Conservation (phyloP, 2,888 invertebrate genomes). For the Flexamia atlantica region DNA sequence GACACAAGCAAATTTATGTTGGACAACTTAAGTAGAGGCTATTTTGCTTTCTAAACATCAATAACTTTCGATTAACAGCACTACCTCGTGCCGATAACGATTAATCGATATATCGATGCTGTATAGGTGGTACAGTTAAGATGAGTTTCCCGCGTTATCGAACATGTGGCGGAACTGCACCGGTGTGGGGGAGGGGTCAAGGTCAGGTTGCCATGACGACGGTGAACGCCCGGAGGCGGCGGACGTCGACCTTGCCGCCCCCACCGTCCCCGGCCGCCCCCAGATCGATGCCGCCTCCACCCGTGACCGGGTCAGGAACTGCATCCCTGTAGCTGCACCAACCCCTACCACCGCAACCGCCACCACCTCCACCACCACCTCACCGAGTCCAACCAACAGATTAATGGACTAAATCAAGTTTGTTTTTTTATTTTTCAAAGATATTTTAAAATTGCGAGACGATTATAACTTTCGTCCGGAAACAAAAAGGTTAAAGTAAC, state of each 20-base stretch:
- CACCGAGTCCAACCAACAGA: background rate
- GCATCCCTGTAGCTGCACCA: constrained; percentile 19
- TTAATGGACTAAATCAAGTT: too few species aligned
- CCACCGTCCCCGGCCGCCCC: constrained; percentile 40
- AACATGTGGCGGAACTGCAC: constrained; percentile 47
- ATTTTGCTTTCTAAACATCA: too few species aligned
- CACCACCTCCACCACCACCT: background rate
- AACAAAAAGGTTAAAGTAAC: too few species aligned
- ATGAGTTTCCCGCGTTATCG: constrained; percentile 43
- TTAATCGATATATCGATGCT: background rate
- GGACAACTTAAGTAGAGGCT: too few species aligned
- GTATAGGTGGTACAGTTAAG: background rate
- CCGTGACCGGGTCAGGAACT: constrained; percentile 61
- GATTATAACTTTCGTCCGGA: too few species aligned
- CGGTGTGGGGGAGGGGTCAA: constrained; percentile 62
- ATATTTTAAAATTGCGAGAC: too few species aligned
- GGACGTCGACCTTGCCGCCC: constrained; percentile 63
- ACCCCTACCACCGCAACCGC: background rate
- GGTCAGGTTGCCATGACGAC: constrained; percentile 53
- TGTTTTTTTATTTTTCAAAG: too few species aligned
- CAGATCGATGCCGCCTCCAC: constrained; percentile 6
- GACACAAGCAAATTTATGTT: too few species aligned
- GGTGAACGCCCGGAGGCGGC: constrained; percentile 61
- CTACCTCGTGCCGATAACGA: too few species aligned
- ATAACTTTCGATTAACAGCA: too few species aligned